Base-by-base conservation (phyloP, 2,113 vertebrate species). In the Melanocharis versteri region DNA sequence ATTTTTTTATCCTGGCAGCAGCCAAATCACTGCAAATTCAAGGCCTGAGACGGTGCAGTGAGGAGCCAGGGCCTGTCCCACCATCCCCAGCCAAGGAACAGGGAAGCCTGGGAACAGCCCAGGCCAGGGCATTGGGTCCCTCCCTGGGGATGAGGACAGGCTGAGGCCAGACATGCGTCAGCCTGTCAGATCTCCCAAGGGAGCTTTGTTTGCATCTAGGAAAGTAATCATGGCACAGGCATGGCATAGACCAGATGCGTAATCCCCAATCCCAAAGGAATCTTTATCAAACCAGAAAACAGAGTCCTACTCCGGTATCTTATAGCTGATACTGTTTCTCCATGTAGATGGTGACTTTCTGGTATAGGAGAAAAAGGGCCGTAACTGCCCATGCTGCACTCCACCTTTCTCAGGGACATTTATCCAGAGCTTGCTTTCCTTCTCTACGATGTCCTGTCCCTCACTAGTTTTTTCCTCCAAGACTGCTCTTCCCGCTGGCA, bases 331-430 rank as follows among this genome's bases (percentile, higher is more conserved):
- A 9, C 23, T 56, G 23, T 65, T 57, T 75, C 61, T 79, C 50
- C 61, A 42, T 65, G 26, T 70, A 37, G n/a, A 39, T 31, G 16
- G 5, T 80, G n/a, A 48, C 31, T 27, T 62, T 15, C 42, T 87
- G 31, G 24, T 51, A 4, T 6, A 68, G 68, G 9, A 93, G 26
- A 30, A 68, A 76, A 64, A 54, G 28, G 10, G 13, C 35, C 87
- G 19, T 44, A 37, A 19, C 35, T 6, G 18, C 19, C 13, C 7
- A 56, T 0, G 3, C 31, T 22, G 7, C 44, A 39, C 6, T 6
- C 12, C 3, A 0, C 21, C 7, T 88, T 94, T 15, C 23, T 26
- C 28, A 19, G 61, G 31, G 22, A 45, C 30, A 5, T 45, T 62
- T 66, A 14, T 50, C 64, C 17, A 18, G 48, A 26, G 10, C 35